Evolutionary conservation across 2,113 vertebrate species (phyloP), one percentile per base, ranked within the genome.

Genomic region (Oxygymnocypris stewartii): DNA sequence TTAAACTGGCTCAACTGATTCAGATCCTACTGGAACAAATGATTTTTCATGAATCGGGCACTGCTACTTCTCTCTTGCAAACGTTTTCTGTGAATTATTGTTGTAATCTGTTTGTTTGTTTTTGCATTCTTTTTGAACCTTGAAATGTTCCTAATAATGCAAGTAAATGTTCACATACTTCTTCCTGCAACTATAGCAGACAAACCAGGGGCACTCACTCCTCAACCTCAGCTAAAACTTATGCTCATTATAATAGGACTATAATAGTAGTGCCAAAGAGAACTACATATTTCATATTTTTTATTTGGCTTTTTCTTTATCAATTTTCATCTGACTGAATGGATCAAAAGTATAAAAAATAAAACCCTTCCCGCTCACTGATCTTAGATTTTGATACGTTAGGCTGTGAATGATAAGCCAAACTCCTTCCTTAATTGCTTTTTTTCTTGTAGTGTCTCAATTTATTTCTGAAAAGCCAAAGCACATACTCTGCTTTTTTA

Each of bases 401-500:
- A 93, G 92, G 89, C 91, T 87, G 0, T 93, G 93, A 95, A 92
- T 67, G 79, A 95, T 91, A 92, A 93, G 90, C 93, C 88, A 82
- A 92, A 94, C 93, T 94, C 93, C 92, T 88, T 88, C 83, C 90
- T 89, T 89, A 89, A 85, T 89, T 90, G 89, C 89, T 91, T 90
- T 91, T 90, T 74, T 83, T 74, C 89, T 91, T 89, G 71, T 90
- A 81, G 89, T 94, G 91, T 94, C 59, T 87, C 88, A 91, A 35
- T 2, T 90, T 93, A 93, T 93, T 92, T 92, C 91, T 91, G 91
- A 92, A 93, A 94, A 94, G 69, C 92, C 94, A 91, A 90, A 94
- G 88, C 82, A 87, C 88, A 86, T 87, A 87, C 84, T 89, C 86
- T 84, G 88, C 88, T 89, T 87, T 87, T 95, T 95, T 94, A 95